Percentiles rank a stretch among this genome's conserved stretches.
phyloP scores from a whole-genome alignment of 2,113 vertebrate genomes.

The Rousettus leschenaultii region DNA sequence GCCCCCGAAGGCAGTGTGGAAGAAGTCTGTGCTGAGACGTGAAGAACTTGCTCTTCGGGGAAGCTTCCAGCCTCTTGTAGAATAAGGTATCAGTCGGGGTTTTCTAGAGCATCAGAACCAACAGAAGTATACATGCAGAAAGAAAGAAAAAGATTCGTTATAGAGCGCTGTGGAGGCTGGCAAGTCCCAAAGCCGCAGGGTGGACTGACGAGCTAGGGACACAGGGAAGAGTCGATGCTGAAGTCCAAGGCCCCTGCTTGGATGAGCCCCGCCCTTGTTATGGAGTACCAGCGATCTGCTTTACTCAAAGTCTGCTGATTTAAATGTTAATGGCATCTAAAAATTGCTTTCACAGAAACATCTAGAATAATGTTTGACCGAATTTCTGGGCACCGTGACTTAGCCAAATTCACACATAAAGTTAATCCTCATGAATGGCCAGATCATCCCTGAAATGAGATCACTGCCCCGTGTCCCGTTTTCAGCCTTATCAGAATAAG shows the following conservation, averaged over 20 bases:
- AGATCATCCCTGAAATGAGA: background rate
- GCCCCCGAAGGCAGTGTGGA: background rate
- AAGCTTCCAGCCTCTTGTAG: background rate
- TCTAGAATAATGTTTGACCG: background rate
- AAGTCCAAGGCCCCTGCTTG: background rate
- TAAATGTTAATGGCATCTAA: background rate
- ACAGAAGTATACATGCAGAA: background rate
- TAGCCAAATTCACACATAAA: background rate
- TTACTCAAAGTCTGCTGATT: background rate
- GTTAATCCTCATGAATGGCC: background rate
- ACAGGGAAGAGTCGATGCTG: background rate
- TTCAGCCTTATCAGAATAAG: background rate
- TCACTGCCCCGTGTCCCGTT: background rate
- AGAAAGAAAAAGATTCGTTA: background rate
- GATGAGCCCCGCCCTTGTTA: background rate
- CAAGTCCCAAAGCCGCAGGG: background rate
- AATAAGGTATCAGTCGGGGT: background rate
- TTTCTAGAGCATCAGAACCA: background rate
- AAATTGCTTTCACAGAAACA: background rate
- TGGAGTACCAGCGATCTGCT: background rate
- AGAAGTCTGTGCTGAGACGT: background rate
- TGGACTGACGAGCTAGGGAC: background rate
- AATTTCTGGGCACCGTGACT: background rate
- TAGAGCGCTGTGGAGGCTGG: background rate
- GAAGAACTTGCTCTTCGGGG: background rate